Evolutionary conservation across 2,113 vertebrate species (phyloP).

Genomic region (Vanacampus margaritifer): DNA sequence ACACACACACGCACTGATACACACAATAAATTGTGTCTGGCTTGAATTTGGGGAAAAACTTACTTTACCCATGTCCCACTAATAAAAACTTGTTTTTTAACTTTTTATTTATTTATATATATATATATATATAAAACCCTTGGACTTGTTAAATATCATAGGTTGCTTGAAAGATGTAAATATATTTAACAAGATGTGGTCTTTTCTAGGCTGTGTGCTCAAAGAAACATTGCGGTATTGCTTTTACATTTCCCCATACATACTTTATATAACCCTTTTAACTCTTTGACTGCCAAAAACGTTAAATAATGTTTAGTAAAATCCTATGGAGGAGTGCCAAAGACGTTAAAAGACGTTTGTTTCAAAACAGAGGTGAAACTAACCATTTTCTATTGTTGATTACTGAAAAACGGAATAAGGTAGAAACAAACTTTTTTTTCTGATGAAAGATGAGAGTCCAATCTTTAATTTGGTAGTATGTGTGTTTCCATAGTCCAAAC

Average conservation of each 20-base stretch:
- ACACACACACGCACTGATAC: neutral
- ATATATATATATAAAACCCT: constrained; percentile 36
- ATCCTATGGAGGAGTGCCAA: too few relatives aligned
- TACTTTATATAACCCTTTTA: constrained; percentile 23
- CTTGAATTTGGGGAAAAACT: constrained; percentile 35
- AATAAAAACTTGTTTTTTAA: constrained; percentile 46
- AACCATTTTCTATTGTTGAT: too few relatives aligned
- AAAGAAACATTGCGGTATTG: constrained; percentile 28
- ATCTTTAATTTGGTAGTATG: too few relatives aligned
- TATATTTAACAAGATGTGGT: constrained; percentile 56
- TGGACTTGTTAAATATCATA: constrained; percentile 47
- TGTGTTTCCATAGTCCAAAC: too few relatives aligned
- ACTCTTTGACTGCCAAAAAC: too few relatives aligned
- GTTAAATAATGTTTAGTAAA: too few relatives aligned
- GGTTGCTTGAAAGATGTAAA: constrained; percentile 51
- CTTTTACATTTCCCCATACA: constrained; percentile 30
- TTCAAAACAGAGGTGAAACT: too few relatives aligned
- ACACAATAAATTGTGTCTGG: constrained; percentile 14
- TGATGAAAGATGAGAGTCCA: too few relatives aligned
- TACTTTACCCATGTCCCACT: constrained; percentile 35
- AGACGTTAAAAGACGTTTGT: too few relatives aligned
- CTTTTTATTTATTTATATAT: too few relatives aligned
- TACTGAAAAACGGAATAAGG: too few relatives aligned
- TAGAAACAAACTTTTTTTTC: too few relatives aligned
- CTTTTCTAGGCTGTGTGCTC: constrained; percentile 39